Evolutionary conservation across 1,140 invertebrate genomes (phyloP).

Genomic region (Plectrocnemia conspersa): DNA sequence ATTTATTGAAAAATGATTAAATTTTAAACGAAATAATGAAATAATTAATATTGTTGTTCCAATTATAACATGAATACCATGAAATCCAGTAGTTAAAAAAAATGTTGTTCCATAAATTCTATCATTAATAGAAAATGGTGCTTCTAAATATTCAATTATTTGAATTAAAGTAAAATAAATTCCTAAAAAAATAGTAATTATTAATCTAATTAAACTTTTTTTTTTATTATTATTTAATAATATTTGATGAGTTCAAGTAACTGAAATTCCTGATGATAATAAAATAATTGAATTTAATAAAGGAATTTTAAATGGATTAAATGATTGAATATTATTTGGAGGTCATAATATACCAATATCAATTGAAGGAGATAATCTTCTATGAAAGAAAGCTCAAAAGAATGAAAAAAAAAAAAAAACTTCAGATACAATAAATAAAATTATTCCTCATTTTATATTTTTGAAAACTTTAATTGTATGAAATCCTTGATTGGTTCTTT

Average conservation of each 20-base stretch:
- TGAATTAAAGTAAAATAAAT: slow-evolving; percentile 52
- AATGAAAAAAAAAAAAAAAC: slow-evolving; percentile 59
- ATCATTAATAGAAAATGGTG: slow-evolving; percentile 52
- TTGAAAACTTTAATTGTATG: slow-evolving; percentile 46
- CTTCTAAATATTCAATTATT: slow-evolving; percentile 47
- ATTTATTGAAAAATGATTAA: slow-evolving; percentile 51
- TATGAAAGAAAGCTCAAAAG: slow-evolving; percentile 64
- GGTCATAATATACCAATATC: slow-evolving; percentile 59
- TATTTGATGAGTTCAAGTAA: slow-evolving; percentile 54
- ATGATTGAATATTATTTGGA: slow-evolving; percentile 52
- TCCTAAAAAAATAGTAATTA: slow-evolving; percentile 54
- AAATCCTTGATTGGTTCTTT: slow-evolving; percentile 54
- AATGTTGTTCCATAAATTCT: slow-evolving; percentile 62
- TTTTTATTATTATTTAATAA: slow-evolving; percentile 49
- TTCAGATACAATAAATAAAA: slow-evolving; percentile 62
- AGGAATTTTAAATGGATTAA: slow-evolving; percentile 60
- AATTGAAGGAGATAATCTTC: slow-evolving; percentile 54
- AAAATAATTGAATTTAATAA: slow-evolving; percentile 60
- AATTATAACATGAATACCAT: slow-evolving; percentile 68
- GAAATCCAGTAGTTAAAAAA: slow-evolving; percentile 68
- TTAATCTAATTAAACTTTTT: slow-evolving; percentile 45
- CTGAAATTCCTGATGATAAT: slow-evolving; percentile 51
- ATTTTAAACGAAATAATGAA: slow-evolving; percentile 51
- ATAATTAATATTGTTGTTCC: slow-evolving; percentile 59
- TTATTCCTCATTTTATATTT: slow-evolving; percentile 56